A percentile compares a stretch with the other conserved stretches of the same genome.
Conservation (phyloP, 2,797 vertebrate genomes). For the Anabas testudineus region DNA sequence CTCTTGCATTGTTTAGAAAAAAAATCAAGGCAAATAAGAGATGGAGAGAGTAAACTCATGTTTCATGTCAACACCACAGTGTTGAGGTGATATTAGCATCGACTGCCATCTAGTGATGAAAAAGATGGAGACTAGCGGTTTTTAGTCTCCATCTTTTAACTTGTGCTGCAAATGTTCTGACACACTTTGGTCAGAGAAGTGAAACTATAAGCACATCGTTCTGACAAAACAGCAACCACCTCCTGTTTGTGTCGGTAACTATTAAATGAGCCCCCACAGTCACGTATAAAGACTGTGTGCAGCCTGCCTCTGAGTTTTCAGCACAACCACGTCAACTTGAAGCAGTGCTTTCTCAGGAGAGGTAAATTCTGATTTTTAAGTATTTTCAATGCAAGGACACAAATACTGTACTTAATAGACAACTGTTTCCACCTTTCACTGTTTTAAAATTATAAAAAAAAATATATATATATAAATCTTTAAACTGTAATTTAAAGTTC, state of each 20-base stretch:
- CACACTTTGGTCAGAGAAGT: not conserved
- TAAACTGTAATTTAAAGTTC: not conserved
- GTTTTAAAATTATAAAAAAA: not conserved
- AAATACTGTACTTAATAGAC: not conserved
- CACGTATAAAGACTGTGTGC: not conserved
- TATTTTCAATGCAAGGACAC: not conserved
- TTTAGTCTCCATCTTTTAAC: not conserved
- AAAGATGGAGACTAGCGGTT: too few species aligned
- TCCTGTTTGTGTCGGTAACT: not conserved
- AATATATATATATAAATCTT: not conserved
- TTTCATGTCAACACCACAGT: too few species aligned
- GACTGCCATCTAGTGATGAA: constrained; percentile 21
- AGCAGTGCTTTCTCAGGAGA: not conserved
- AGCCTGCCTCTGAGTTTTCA: not conserved
- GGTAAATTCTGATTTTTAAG: constrained; percentile 40
- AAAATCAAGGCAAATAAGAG: too few species aligned
- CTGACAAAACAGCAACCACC: not conserved
- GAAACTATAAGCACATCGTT: not conserved
- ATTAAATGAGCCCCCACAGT: not conserved
- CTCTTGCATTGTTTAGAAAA: too few species aligned
- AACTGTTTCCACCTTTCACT: not conserved
- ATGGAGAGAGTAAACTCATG: too few species aligned
- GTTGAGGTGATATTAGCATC: not conserved
- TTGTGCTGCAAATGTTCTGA: accelerated
- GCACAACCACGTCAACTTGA: not conserved